A percentile compares a stretch with the other conserved stretches of the same genome.
These are phyloP conservation scores for Anadara kagoshimensis DNA, from an alignment of 1,140 invertebrate genomes.

Conservation along the genomic window DNA sequence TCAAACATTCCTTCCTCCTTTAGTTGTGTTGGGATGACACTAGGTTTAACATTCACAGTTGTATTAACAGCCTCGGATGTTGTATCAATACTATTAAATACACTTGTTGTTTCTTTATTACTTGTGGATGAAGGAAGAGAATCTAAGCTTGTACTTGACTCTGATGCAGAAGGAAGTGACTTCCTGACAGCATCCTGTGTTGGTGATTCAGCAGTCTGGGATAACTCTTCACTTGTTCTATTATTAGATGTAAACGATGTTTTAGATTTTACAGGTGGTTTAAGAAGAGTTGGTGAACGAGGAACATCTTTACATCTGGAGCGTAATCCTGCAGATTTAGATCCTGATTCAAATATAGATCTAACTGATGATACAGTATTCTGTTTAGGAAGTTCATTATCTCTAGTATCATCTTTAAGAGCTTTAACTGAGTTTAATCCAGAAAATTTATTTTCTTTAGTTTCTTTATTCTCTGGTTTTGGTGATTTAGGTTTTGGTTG, in stretches of 20 bases:
- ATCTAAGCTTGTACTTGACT: conserved; percentile 11
- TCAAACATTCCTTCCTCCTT: conserved; percentile 24
- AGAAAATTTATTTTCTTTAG: conserved; percentile 14
- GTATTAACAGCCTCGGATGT: neutral
- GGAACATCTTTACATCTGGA: conserved; percentile 24
- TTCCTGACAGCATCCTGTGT: conserved; percentile 1
- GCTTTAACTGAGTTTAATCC: conserved; percentile 20
- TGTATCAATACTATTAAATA: neutral
- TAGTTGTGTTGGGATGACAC: neutral
- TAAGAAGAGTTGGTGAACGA: conserved; percentile 33
- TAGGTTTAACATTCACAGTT: neutral
- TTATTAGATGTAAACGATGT: conserved; percentile 21
- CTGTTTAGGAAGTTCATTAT: conserved; percentile 63
- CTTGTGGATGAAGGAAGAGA: conserved; percentile 2
- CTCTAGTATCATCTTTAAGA: conserved; percentile 33
- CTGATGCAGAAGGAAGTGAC: neutral
- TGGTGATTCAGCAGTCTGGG: neutral
- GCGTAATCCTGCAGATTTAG: conserved; percentile 8
- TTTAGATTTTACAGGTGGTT: conserved; percentile 10
- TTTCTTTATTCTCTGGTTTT: conserved; percentile 8
- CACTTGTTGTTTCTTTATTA: neutral
- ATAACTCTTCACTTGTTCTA: neutral
- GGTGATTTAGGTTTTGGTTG: conserved; percentile 1
- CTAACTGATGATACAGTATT: conserved; percentile 63
- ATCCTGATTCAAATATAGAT: conserved; percentile 60